Evolutionary conservation across 2,113 vertebrate genomes (phyloP).

Genomic region (Muscicapa adusta): DNA sequence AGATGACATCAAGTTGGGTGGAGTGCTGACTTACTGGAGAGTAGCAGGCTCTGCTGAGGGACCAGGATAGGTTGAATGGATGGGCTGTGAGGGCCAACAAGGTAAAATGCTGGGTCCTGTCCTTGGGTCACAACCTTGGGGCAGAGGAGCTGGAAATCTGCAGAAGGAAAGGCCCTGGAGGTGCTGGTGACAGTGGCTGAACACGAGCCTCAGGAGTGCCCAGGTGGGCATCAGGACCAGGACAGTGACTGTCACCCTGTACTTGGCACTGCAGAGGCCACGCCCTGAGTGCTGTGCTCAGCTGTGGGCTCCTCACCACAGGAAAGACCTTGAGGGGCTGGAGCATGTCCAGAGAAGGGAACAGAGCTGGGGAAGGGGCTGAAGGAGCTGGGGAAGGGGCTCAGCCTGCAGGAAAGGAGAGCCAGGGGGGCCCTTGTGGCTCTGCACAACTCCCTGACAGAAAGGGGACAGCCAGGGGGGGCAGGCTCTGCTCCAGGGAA

Average conservation of each 20-base stretch:
- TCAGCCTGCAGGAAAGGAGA: background rate
- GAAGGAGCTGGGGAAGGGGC: background rate
- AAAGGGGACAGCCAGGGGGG: accelerated
- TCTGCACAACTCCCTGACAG: background rate
- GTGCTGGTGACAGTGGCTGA: background rate
- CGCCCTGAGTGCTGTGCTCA: background rate
- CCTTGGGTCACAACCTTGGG: background rate
- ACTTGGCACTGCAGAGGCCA: background rate
- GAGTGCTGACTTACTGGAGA: background rate
- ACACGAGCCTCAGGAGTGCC: background rate
- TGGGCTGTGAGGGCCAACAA: background rate
- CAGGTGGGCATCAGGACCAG: background rate
- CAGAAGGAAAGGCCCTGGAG: background rate
- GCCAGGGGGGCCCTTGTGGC: background rate
- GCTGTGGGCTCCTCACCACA: background rate
- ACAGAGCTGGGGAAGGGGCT: background rate
- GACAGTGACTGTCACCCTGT: background rate
- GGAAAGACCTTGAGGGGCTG: background rate
- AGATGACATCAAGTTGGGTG: background rate
- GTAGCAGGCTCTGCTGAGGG: background rate
- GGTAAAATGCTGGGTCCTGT: background rate
- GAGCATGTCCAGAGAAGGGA: background rate
- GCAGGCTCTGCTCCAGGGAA: background rate
- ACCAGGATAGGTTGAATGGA: background rate
- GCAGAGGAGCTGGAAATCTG: background rate